Conservation (phyloP, 2,113 vertebrate genomes). For the Podarcis raffonei region DNA sequence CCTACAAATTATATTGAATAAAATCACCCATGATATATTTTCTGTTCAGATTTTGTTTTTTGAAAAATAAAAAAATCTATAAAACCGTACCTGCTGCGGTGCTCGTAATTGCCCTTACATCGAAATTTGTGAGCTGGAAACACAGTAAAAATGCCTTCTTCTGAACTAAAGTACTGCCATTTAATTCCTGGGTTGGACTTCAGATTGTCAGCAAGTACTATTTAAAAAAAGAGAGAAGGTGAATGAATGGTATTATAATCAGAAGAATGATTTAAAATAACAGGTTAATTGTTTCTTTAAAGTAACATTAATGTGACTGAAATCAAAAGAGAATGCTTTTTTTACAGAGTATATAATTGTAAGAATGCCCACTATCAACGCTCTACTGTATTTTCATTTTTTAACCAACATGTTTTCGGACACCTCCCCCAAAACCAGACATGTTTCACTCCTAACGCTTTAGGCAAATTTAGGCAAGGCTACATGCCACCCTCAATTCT, state of each 20-base stretch:
- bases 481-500: background rate
- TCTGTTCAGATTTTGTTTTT: background rate
- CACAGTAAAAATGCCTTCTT: conserved; percentile 98
- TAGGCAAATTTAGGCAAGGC: background rate
- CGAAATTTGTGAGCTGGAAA: conserved; percentile 98
- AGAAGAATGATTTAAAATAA: background rate
- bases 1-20: background rate
- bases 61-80: background rate
- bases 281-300: background rate
- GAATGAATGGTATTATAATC: background rate
- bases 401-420: background rate
- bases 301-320: rapidly evolving
- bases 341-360: background rate
- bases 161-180: conserved; percentile 99
- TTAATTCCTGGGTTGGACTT: conserved; percentile 99
- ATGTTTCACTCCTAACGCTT: background rate
- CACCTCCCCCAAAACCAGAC: background rate
- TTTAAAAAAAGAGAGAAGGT: background rate
- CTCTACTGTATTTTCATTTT: background rate
- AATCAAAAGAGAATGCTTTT: background rate
- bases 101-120: conserved; percentile 94
- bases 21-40: background rate
- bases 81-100: conserved; percentile 90
- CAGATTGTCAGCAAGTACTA: conserved; percentile 97
- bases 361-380: background rate